Percentiles rank a stretch among this genome's conserved stretches.
These are phyloP conservation scores for Eurosta solidaginis DNA, from an alignment of 1,140 invertebrate species.

Conservation along the genomic window DNA sequence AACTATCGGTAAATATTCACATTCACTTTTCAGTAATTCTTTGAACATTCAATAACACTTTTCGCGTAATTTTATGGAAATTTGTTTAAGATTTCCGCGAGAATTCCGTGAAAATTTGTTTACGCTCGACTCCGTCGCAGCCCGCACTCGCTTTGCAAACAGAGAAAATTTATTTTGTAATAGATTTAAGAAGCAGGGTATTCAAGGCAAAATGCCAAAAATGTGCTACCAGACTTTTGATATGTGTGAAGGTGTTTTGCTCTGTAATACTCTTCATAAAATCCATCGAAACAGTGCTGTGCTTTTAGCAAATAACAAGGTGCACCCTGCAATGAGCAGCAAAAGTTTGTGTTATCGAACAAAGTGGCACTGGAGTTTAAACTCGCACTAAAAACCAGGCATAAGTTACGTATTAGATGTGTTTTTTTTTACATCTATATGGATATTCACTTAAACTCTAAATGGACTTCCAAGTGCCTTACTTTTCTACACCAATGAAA, in stretches of 20 bases:
- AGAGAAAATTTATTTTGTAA: slow-evolving; percentile 17
- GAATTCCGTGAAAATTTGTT: slow-evolving; percentile 16
- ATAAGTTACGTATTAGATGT: no score
- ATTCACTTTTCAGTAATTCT: slow-evolving; percentile 9
- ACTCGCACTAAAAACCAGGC: no score
- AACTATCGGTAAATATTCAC: neutral
- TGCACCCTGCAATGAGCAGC: neutral
- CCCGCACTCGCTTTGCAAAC: slow-evolving; percentile 23
- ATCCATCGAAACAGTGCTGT: neutral
- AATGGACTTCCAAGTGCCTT: no score
- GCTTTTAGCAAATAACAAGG: no score
- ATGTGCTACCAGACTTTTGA: neutral
- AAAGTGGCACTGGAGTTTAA: no score
- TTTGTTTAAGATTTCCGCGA: slow-evolving; percentile 12
- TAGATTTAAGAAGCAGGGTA: neutral
- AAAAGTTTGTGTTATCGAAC: no score
- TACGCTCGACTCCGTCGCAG: slow-evolving; percentile 18
- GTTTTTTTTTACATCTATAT: no score
- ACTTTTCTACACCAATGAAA: no score
- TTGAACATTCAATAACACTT: slow-evolving; percentile 1
- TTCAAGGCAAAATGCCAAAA: neutral
- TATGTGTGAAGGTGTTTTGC: neutral
- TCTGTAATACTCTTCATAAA: neutral
- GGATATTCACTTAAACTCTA: no score
- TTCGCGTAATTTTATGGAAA: slow-evolving; percentile 20